Evolutionary conservation across 2,113 vertebrate genomes (phyloP), one percentile per base, ranked within the genome.

Genomic region (Entelurus aequoreus): DNA sequence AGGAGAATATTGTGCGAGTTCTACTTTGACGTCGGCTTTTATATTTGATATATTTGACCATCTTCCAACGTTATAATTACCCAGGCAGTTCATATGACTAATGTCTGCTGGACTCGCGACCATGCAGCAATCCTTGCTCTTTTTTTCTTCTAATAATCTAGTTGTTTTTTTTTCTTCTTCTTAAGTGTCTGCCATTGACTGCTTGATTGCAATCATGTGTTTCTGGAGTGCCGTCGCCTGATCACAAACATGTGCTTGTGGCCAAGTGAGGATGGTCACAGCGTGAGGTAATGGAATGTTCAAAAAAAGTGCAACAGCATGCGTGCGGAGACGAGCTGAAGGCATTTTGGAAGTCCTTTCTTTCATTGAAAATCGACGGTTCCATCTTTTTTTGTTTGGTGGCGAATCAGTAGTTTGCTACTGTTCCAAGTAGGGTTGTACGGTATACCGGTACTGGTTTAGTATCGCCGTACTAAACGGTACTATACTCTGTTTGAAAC

Each of bases 281-380:
- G 60, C 78, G 62, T 88, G 81, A 85, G 77, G 78, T 88, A 79
- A 88, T 86, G 84, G 82, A 81, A 82, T 74, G 68, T 70, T 53
- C 28, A 19, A 53, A 63, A 63, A 19, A 58, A 62, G 51, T 52
- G 10, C 65, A 66, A 54, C 69, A 72, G 51, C 60, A 51, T 67
- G 55, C 55, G 9, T 21, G 38, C 44, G 55, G 40, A 56, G 54
- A 37, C 42, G n/a, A 14, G 54, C 37, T 40, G 4, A 28, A 11
- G 42, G 7, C 15, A 42, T 16, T 6, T 11, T 7, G n/a, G 38
- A 44, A 57, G 55, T 19, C 42, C 19, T 46, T 2, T 19, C 40
- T 16, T 19, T 46, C 55, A 19, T 21, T 21, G 38, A 21, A 21
- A 57, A 57, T 13, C n/a, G 4, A 38, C 12, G 42, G 11, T 11